A percentile compares a stretch with the other conserved stretches of the same genome.
Evolutionary conservation across 2,797 vertebrate species (phyloP).

Genomic region (Tinamus major): DNA sequence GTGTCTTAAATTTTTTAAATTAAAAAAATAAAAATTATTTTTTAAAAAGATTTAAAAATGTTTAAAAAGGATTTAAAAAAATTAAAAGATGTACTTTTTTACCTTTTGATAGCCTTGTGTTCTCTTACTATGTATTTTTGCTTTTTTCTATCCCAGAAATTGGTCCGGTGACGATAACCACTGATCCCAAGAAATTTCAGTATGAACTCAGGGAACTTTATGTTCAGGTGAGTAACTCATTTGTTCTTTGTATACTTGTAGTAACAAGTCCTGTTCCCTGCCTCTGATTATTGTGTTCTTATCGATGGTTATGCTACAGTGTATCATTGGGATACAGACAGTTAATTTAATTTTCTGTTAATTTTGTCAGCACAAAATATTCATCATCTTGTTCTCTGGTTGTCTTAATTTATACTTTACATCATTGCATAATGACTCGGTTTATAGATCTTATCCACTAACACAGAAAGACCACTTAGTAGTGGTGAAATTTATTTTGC

Average conservation of each 20-base stretch:
- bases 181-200: slow-evolving; percentile 98
- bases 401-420: background rate
- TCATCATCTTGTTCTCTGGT: background rate
- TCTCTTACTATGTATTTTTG: background rate
- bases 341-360: background rate
- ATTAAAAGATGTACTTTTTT: too few relatives aligned
- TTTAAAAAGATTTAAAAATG: too few relatives aligned
- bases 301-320: background rate
- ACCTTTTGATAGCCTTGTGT: background rate
- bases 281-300: accelerated
- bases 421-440: background rate
- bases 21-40: too few relatives aligned
- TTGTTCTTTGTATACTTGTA: background rate
- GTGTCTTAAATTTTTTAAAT: too few relatives aligned
- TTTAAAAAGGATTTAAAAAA: too few relatives aligned
- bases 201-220: slow-evolving; percentile 97
- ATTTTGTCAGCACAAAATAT: background rate
- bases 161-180: slow-evolving; percentile 97
- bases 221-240: slow-evolving; percentile 90
- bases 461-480: background rate
- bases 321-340: background rate
- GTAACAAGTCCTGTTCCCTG: background rate
- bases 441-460: background rate
- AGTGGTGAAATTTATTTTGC: background rate
- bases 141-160: slow-evolving; percentile 86